phyloP scores from a whole-genome alignment of 2,113 vertebrate species.

The Verasper variegatus region DNA sequence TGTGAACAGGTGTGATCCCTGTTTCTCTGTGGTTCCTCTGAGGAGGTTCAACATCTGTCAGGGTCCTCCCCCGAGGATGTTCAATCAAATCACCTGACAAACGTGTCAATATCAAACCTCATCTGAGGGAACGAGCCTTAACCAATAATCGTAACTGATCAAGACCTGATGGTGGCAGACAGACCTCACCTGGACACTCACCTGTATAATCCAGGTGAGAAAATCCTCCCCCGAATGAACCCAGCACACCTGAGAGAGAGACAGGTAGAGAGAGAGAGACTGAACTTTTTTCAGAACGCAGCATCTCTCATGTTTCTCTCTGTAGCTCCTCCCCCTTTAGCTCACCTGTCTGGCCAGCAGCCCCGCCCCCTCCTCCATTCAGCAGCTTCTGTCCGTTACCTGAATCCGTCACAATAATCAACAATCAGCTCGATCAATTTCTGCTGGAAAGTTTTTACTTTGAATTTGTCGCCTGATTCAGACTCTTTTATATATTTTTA shows the following conservation, averaged over 20 bases:
- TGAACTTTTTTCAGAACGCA: not conserved
- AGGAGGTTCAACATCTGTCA: not conserved
- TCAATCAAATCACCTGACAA: too few relatives aligned
- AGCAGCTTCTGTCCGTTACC: constrained; percentile 81
- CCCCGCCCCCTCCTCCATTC: constrained; percentile 59
- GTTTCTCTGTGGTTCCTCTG: too few relatives aligned
- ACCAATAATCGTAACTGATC: not conserved
- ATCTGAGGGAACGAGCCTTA: constrained; percentile 14
- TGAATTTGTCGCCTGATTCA: not conserved
- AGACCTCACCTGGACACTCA: constrained; percentile 56
- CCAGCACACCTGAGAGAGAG: constrained; percentile 52
- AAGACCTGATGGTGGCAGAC: not conserved
- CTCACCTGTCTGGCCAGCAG: constrained; percentile 67
- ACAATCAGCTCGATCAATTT: not conserved
- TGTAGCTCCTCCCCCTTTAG: not conserved
- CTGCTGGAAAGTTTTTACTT: not conserved
- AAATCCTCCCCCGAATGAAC: constrained; percentile 40
- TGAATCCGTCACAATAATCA: constrained; percentile 31
- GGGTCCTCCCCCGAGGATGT: not conserved
- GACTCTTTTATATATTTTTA: not conserved
- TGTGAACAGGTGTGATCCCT: not conserved
- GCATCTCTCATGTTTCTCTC: not conserved
- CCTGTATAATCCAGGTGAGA: constrained; percentile 68
- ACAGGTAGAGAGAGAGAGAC: not conserved
- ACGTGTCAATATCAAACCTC: constrained; percentile 8